Percentiles rank a stretch among this genome's conserved stretches.
Conservation (phyloP, 2,113 vertebrate genomes). For the Notothenia rossii region DNA sequence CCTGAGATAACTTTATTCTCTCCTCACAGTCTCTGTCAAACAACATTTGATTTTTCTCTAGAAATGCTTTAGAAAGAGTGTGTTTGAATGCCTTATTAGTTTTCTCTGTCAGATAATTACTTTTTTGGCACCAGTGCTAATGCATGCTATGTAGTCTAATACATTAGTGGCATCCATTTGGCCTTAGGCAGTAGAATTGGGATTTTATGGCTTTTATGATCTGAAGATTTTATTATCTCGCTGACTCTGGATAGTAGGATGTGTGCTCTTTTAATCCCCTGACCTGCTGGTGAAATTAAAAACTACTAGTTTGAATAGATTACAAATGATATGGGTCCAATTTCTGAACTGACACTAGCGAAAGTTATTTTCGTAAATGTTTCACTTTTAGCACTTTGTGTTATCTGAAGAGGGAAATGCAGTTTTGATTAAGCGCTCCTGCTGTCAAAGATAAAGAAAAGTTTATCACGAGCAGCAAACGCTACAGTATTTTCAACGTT, state of each 20-base stretch:
- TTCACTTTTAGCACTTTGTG: slow-evolving; percentile 43
- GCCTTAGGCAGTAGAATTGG: slow-evolving; percentile 61
- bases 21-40: slow-evolving; percentile 27
- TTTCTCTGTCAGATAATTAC: slow-evolving; percentile 63
- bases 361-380: slow-evolving; percentile 56
- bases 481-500: slow-evolving; percentile 59
- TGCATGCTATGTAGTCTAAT: slow-evolving; percentile 68
- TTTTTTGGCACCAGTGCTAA: slow-evolving; percentile 62
- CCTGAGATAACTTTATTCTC: slow-evolving; percentile 19
- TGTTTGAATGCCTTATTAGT: slow-evolving; percentile 61
- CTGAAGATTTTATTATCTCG: slow-evolving; percentile 76
- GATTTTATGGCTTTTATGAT: slow-evolving; percentile 81
- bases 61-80: slow-evolving; percentile 37
- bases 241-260: slow-evolving; percentile 67
- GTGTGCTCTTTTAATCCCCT: slow-evolving; percentile 67
- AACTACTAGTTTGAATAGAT: slow-evolving; percentile 60
- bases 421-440: slow-evolving; percentile 57
- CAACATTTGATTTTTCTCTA: slow-evolving; percentile 38
- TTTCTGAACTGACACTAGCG: slow-evolving; percentile 39
- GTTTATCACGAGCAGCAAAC: slow-evolving; percentile 64
- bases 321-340: slow-evolving; percentile 55
- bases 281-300: slow-evolving; percentile 66
- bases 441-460: slow-evolving; percentile 69
- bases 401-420: slow-evolving; percentile 47
- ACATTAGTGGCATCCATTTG: slow-evolving; percentile 70